Base-by-base conservation (phyloP, 2,888 invertebrate species). In the Andrena bucephala region DNA sequence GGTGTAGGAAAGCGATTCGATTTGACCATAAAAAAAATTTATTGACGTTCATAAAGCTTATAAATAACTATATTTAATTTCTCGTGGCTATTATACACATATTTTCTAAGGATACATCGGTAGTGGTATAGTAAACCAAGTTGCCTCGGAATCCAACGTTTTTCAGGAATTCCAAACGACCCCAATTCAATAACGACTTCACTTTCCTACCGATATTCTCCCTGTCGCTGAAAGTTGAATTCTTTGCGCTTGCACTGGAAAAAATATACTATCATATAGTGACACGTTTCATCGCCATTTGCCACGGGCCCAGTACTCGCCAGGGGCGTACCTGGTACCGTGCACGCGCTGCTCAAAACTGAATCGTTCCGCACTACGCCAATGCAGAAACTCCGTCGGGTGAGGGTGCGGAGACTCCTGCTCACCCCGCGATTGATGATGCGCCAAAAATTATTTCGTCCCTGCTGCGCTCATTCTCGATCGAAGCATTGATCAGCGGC, bases 181-280 rank as follows among this genome's bases (percentile, higher is more conserved):
- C 97, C 95, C 96, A 96, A 94, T 98, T 98, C 65, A 98, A 93
- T 65, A 98, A 88, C 60, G 96, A 95, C 94, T 98, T 98, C 77
- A 97, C 97, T 92, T 96, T 96, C 59, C 96, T 94, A 0, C 98
- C 98, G 65, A 96, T 95, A 57, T 93, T 90, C 91, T 96, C 96
- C 75, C 96, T 89, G 96, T 94, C 36, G 68, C 73, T 72, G 31
- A 71, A 60, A 42, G 74, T 67, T 10, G 52, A 60, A 0, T 16
- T 75, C 60, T 60, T 59, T 7, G n/a, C 0, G 10, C 50, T 54
- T 13, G 24, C 33, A 27, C 77, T 81, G 20, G 50, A 71, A 57
- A 57, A 69, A 20, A 59, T 54, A 8, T 3, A 57, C 7, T 20
- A 54, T 20, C n/a, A 2, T 50, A 50, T n/a, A 50, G 48, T 2